These are phyloP conservation scores for Nephrotoma appendiculata DNA, from an alignment of 2,888 invertebrate genomes.

Conservation along the genomic window DNA sequence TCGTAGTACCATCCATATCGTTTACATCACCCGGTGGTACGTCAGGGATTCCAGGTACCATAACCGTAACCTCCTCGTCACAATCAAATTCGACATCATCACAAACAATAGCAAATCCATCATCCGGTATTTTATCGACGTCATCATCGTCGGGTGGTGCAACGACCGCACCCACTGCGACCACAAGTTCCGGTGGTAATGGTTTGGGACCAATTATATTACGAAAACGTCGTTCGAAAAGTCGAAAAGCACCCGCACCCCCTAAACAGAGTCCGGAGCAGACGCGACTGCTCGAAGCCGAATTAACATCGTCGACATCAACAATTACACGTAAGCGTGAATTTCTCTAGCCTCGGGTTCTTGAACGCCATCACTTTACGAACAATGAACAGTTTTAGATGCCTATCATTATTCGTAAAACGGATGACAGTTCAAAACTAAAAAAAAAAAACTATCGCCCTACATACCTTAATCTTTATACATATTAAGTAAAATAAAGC, in stretches of 20 bases:
- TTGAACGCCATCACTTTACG: slow-evolving; percentile 23
- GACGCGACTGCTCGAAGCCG: slow-evolving; percentile 23
- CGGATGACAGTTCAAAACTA: neutral
- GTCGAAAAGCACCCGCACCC: slow-evolving; percentile 40
- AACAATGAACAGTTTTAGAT: neutral
- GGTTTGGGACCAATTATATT: slow-evolving; percentile 35
- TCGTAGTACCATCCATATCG: slow-evolving; percentile 10
- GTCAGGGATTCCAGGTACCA: slow-evolving; percentile 23
- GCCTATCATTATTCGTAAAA: neutral
- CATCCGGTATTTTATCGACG: neutral
- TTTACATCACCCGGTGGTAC: slow-evolving; percentile 9
- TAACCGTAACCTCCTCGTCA: slow-evolving; percentile 14
- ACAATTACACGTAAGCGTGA: slow-evolving; percentile 21
- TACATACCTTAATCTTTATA: neutral
- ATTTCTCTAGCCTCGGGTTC: slow-evolving; percentile 33
- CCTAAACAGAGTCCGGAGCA: slow-evolving; percentile 30
- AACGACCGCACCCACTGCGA: neutral
- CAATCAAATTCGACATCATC: neutral
- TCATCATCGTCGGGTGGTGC: slow-evolving; percentile 13
- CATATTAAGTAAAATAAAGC: neutral
- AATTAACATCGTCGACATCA: slow-evolving; percentile 14
- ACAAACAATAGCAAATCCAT: neutral
- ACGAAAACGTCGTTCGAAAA: slow-evolving; percentile 45
- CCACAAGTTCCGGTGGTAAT: slow-evolving; percentile 25
- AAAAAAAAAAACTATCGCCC: neutral